Evolutionary conservation across 2,797 vertebrate species (phyloP).

Genomic region (Catamblyrhynchus diadema): DNA sequence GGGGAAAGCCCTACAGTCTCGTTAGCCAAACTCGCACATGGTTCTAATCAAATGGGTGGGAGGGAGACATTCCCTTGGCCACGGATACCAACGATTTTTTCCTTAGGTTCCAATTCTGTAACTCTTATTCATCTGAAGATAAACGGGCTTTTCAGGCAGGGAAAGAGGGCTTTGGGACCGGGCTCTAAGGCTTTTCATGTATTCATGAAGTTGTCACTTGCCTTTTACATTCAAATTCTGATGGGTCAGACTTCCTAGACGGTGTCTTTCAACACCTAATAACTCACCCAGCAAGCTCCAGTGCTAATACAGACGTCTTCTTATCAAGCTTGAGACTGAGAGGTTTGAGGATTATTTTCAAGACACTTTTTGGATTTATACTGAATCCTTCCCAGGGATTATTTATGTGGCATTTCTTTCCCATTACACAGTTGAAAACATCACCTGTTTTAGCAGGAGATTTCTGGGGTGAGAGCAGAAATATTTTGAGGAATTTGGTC

Average conservation of each 20-base stretch:
- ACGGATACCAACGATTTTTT: constrained; percentile 51
- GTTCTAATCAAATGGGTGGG: constrained; percentile 58
- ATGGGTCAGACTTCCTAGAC: constrained; percentile 62
- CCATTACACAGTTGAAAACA: constrained; percentile 67
- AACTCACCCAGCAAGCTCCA: constrained; percentile 67
- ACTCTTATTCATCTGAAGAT: constrained; percentile 47
- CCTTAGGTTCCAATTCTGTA: constrained; percentile 56
- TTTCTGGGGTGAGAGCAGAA: constrained; percentile 70
- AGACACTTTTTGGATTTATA: constrained; percentile 65
- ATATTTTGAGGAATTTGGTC: constrained; percentile 64
- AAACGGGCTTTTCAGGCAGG: constrained; percentile 34
- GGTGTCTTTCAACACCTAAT: constrained; percentile 76
- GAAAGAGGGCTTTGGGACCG: constrained; percentile 24
- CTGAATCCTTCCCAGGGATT: constrained; percentile 57
- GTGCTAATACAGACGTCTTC: constrained; percentile 47
- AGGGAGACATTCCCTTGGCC: constrained; percentile 64
- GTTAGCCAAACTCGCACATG: constrained; percentile 59
- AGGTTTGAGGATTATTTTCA: constrained; percentile 63
- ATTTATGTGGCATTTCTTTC: constrained; percentile 77
- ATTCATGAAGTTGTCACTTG: constrained; percentile 63
- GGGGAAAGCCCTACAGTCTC: constrained; percentile 45
- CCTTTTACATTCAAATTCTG: constrained; percentile 61
- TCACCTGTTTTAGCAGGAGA: constrained; percentile 71
- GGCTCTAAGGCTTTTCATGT: constrained; percentile 48
- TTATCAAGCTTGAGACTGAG: constrained; percentile 65